Evolutionary conservation across 2,888 invertebrate species (phyloP).

Genomic region (Malacosoma neustria): DNA sequence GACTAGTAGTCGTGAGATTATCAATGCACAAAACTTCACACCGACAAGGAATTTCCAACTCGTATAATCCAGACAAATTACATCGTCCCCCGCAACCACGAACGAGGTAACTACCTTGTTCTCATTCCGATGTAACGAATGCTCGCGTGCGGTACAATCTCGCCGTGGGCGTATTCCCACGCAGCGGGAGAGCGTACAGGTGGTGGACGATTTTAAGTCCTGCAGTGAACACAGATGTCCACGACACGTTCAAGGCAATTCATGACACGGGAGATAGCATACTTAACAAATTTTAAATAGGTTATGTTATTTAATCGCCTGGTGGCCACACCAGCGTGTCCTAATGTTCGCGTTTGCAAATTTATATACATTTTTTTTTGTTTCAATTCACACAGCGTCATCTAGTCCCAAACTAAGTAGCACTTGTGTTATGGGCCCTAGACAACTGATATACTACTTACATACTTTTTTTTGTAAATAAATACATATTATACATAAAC

Average conservation of each 20-base stretch:
- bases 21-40: neutral
- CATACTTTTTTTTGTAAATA: too few species aligned
- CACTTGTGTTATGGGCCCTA: too few species aligned
- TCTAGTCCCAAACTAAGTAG: too few species aligned
- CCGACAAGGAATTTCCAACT: neutral
- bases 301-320: too few species aligned
- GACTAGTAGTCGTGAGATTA: neutral
- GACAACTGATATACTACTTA: too few species aligned
- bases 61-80: neutral
- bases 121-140: neutral
- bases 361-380: too few species aligned
- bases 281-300: too few species aligned
- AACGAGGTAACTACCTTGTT: neutral
- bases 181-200: neutral
- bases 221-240: neutral
- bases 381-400: too few species aligned
- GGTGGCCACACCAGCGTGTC: too few species aligned
- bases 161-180: constrained; percentile 3
- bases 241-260: neutral
- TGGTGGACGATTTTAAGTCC: neutral
- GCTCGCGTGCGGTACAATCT: constrained; percentile 2
- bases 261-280: neutral
- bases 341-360: too few species aligned
- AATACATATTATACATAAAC: too few species aligned
- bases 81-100: neutral